These are phyloP conservation scores for Margarornis squamiger DNA, from an alignment of 2,797 vertebrate species.

Conservation along the genomic window DNA sequence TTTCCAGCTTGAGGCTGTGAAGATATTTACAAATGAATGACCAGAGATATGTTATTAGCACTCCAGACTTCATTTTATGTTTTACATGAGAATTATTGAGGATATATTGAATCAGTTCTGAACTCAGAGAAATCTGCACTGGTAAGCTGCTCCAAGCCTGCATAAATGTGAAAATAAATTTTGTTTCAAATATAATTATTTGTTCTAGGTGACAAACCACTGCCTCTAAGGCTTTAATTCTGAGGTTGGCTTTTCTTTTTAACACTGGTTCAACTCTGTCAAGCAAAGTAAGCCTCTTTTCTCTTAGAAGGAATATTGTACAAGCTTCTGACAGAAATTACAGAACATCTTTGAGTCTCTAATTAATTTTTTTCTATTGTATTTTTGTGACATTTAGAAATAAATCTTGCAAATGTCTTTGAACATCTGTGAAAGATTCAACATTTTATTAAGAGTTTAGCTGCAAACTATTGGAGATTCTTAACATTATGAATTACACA, in stretches of 20 bases:
- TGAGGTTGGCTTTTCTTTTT: not conserved
- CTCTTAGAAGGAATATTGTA: not conserved
- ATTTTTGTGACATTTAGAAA: constrained; percentile 24
- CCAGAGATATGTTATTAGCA: not conserved
- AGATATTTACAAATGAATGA: not conserved
- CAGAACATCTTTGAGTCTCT: constrained; percentile 4
- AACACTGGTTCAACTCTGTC: not conserved
- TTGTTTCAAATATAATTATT: not conserved
- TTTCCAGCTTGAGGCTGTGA: not conserved
- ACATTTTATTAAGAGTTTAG: not conserved
- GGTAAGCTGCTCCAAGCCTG: not conserved
- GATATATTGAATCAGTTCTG: not conserved
- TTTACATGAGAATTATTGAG: not conserved
- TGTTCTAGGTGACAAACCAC: not conserved
- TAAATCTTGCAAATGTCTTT: constrained; percentile 5
- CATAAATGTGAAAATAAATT: not conserved
- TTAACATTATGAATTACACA: not conserved
- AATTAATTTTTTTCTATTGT: constrained; percentile 32
- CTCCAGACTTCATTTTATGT: not conserved
- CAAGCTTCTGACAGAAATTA: constrained; percentile 23
- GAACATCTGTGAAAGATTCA: not conserved
- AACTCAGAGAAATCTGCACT: not conserved
- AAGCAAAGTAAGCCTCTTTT: not conserved
- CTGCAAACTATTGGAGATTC: not conserved
- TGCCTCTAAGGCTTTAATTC: not conserved